Evolutionary conservation across 2,113 vertebrate genomes (phyloP), one percentile per base, ranked within the genome.

Genomic region (Forbesichthys agassizii): DNA sequence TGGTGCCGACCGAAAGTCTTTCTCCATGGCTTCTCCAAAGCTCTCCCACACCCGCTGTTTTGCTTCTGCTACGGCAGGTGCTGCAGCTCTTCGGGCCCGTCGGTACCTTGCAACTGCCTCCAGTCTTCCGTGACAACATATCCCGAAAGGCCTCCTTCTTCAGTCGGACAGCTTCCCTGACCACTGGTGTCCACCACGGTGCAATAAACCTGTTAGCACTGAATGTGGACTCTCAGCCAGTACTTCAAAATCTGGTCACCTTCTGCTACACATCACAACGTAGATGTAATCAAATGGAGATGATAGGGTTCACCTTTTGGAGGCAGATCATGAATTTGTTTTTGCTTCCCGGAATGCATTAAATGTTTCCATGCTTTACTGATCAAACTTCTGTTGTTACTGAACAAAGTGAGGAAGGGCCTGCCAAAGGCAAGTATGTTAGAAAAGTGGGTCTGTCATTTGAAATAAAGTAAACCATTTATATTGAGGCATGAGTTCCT

Each of bases 391-490:
- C 54, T 66, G 71, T 68, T 62, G 64, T 27, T 69, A 33, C 73
- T 61, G 72, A 77, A 67, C 79, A 82, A 83, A 83, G 73, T 51
- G 65, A 72, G 68, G 51, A 4, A 65, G 66, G 54, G 27, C 27
- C 66, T 67, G 81, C 73, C 74, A 83, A 73, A 70, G 68, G 74
- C 64, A 78, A 81, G 71, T 61, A 76, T 84, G 61, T 61, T 71
- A 64, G 65, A 80, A 71, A 84, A 86, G 77, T 84, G 60, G 73
- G 70, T 71, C 81, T 91, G 84, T 88, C 85, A 78, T 68, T 75
- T 71, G 63, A 79, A 88, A 89, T 89, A 76, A 91, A 88, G 73
- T 60, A 78, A 84, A 75, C 72, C 73, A 75, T 91, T 89, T 77
- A 85, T 89, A 86, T 84, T 63, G 66, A 66, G 73, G 85, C 73